Conservation (phyloP, 2,113 vertebrate genomes). For the Mystacornis crossleyi region DNA sequence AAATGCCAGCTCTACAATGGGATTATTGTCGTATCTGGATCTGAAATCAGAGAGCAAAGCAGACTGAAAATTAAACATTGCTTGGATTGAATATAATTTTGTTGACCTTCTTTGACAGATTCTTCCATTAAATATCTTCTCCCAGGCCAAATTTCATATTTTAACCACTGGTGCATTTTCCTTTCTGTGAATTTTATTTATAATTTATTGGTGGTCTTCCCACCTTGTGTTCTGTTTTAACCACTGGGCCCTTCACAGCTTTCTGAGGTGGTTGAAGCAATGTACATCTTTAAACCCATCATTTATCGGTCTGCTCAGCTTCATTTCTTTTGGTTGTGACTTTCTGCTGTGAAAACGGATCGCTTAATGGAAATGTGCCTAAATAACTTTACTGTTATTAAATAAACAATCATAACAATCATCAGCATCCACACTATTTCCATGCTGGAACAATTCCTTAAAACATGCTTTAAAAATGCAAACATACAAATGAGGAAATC, state of each 20-base stretch:
- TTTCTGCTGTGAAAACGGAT: conserved; percentile 11
- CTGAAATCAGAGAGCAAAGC: not conserved
- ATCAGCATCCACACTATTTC: conserved; percentile 29
- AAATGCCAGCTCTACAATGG: not conserved
- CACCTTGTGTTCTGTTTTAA: not conserved
- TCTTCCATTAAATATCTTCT: not conserved
- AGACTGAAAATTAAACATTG: not conserved
- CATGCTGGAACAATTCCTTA: conserved; percentile 64
- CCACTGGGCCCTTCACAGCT: not conserved
- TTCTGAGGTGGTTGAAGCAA: not conserved
- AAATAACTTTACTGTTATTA: conserved; percentile 8
- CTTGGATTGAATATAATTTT: not conserved
- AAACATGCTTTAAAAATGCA: conserved; percentile 68
- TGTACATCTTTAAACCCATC: not conserved
- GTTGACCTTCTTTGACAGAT: not conserved
- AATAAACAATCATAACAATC: conserved; percentile 25
- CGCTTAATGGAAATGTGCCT: not conserved
- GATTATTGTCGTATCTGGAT: not conserved
- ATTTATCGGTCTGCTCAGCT: not conserved
- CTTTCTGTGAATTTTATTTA: not conserved
- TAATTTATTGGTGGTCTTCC: not conserved
- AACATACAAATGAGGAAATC: conserved; percentile 24
- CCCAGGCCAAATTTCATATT: not conserved
- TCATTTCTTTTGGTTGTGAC: conserved; percentile 6
- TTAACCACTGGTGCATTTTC: not conserved